phyloP scores from a whole-genome alignment of 2,797 vertebrate species.

The Galago senegalensis region DNA sequence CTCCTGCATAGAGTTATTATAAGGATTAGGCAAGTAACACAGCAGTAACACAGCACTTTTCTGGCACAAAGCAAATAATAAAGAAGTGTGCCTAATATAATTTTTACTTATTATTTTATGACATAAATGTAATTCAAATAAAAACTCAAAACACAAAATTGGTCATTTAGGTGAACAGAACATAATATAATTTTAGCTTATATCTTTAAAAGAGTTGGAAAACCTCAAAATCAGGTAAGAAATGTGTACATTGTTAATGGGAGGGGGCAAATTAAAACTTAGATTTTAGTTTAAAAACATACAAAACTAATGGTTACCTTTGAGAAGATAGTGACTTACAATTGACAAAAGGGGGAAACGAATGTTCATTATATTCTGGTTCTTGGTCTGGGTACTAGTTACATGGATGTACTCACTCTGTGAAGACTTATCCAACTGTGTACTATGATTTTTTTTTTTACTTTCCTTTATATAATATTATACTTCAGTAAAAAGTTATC shows the following conservation, averaged over 20 bases:
- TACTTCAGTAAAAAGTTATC: slow-evolving; percentile 3
- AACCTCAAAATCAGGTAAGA: not conserved
- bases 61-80: not conserved
- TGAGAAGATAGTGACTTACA: not conserved
- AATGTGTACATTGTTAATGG: not conserved
- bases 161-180: not conserved
- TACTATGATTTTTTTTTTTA: not conserved
- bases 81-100: not conserved
- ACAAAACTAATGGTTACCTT: not conserved
- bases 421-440: not conserved
- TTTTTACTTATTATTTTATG: slow-evolving; percentile 52
- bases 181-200: slow-evolving; percentile 8
- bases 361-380: not conserved
- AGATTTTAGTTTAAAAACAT: not conserved
- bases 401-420: not conserved
- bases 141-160: not conserved
- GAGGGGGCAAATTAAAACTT: not conserved
- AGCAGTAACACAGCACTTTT: not conserved
- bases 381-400: slow-evolving; percentile 16
- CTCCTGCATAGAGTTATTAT: not conserved
- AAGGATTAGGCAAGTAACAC: not conserved
- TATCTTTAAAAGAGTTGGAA: not conserved
- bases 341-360: not conserved
- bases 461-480: not conserved
- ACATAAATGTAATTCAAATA: slow-evolving; percentile 8